Evolutionary conservation across 2,113 vertebrate species (phyloP).

Genomic region (Tetrax tetrax): DNA sequence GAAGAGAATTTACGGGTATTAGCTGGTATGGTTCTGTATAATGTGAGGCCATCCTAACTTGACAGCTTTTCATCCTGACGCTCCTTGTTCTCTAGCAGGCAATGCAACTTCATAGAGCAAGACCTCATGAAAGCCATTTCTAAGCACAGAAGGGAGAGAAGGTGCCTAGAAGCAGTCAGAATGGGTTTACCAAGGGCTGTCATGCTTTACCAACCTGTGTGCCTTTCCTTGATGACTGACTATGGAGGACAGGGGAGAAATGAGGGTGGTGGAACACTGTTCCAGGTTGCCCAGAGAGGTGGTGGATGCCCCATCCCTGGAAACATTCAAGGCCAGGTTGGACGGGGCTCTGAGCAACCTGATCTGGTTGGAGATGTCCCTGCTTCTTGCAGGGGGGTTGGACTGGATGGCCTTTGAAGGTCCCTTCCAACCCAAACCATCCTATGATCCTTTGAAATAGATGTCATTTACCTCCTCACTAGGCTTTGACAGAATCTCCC

Average conservation of each 20-base stretch:
- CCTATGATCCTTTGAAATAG: no score
- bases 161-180: neutral
- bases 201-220: neutral
- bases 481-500: neutral
- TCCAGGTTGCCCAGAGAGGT: no score
- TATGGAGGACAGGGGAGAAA: neutral
- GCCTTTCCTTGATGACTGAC: neutral
- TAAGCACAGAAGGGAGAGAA: neutral
- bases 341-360: no score
- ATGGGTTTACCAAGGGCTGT: neutral
- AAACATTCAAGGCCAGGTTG: no score
- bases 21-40: neutral
- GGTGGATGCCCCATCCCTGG: no score
- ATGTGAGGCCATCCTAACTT: neutral
- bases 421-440: no score
- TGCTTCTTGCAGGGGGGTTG: no score
- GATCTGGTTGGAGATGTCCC: no score
- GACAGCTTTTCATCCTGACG: neutral
- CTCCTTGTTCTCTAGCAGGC: neutral
- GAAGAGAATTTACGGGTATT: neutral
- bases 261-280: no score
- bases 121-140: neutral
- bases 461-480: neutral
- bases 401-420: no score
- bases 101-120: neutral